These are phyloP conservation scores for Heliconius hortense DNA, from an alignment of 2,888 invertebrate species.

Conservation along the genomic window DNA sequence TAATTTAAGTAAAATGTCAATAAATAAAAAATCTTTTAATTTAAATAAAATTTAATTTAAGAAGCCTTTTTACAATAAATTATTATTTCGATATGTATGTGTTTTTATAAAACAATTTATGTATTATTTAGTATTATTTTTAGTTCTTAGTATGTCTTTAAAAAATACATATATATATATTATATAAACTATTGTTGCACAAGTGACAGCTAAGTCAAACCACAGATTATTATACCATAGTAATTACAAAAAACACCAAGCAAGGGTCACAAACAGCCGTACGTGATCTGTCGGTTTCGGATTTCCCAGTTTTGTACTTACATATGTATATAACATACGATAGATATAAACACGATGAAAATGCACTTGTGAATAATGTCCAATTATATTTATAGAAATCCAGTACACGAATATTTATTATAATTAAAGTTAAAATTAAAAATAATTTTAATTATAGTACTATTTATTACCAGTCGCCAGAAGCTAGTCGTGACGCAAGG, in stretches of 20 bases:
- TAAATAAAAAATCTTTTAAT: too few relatives aligned
- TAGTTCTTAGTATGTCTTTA: too few relatives aligned
- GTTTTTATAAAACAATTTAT: not conserved
- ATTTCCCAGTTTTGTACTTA: constrained; percentile 15
- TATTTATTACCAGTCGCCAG: too few relatives aligned
- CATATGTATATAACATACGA: not conserved
- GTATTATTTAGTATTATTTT: not conserved
- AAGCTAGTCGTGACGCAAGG: too few relatives aligned
- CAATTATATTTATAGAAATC: not conserved
- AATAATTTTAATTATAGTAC: not conserved
- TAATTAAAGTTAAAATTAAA: not conserved
- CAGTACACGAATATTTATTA: not conserved
- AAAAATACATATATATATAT: too few relatives aligned
- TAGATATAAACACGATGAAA: not conserved
- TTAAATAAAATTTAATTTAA: not conserved
- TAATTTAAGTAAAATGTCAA: too few relatives aligned
- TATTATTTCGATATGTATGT: not conserved
- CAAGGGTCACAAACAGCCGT: constrained; percentile 12
- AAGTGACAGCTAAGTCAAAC: constrained; percentile 5
- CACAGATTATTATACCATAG: not conserved
- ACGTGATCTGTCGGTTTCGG: constrained; percentile 17
- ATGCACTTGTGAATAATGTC: not conserved
- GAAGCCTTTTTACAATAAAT: not conserved
- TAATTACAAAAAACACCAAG: constrained; percentile 13
- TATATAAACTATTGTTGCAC: not conserved